Base-by-base conservation (phyloP, 2,797 vertebrate species). In the Threskiornis aethiopicus region DNA sequence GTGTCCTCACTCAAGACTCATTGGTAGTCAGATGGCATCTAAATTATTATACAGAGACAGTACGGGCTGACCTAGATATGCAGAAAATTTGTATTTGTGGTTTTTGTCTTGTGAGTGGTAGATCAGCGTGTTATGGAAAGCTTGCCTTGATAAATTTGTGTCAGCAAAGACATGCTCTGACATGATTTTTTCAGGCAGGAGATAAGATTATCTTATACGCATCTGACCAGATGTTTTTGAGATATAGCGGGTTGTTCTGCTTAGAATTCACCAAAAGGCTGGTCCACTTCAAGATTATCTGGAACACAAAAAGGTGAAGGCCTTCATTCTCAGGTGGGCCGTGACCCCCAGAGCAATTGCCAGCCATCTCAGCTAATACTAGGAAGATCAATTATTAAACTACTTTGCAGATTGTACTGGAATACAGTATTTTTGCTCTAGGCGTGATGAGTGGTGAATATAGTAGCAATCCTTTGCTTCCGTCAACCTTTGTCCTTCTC, bases 191-290 rank as follows among this genome's bases (percentile, higher is more conserved):
- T 64, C 24, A 58, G 57, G 41, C 12, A 47, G 37, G 18, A 75
- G 41, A 55, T 7, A 39, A 46, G 25, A 65, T 81, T 52, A 39
- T 49, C 3, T 51, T 67, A 8, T 3, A 57, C 0, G 0, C 49
- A 37, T 47, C 78, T 5, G 13, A 15, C 61, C 49, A 64, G 49
- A 54, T n/a, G 11, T 39, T 47, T 94, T 72, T 80, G 51, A 85
- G 18, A 42, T 59, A 9, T 1, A 28, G 51, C 47, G 33, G 16
- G 21, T 42, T 85, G 29, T 81, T 77, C 79, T 73, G 61, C 52
- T 78, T 54, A 16, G 49, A 69, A 41, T 89, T 84, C 46, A 73
- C 37, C 29, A 66, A 39, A 31, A 86, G 33, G 7, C 46, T 80
- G 46, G 3, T 76, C 47, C 11, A 25, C 66, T 67, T 80, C 24